phyloP scores from a whole-genome alignment of 2,797 vertebrate genomes.

The Amblyopsis hoosieri region DNA sequence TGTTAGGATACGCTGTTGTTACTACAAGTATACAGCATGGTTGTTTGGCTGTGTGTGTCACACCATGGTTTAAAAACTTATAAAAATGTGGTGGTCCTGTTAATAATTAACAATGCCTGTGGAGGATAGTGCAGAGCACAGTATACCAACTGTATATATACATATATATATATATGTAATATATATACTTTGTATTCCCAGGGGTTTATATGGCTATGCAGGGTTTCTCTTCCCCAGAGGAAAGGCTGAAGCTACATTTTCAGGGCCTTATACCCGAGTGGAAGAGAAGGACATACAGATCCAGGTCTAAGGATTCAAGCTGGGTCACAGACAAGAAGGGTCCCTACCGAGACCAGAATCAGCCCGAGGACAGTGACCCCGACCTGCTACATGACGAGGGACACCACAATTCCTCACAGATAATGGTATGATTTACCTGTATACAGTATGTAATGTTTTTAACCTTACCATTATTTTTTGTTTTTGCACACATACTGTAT shows the following conservation, averaged over 20 bases:
- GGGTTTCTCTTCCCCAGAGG: constrained; percentile 15
- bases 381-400: constrained; percentile 66
- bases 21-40: constrained; percentile 29
- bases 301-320: constrained; percentile 19
- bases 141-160: background rate
- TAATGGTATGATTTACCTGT: constrained; percentile 48
- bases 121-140: background rate
- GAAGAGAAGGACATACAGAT: constrained; percentile 38
- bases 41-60: constrained; percentile 21
- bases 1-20: constrained; percentile 49
- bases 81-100: constrained; percentile 38
- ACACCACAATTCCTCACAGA: constrained; percentile 61
- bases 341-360: constrained; percentile 60
- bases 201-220: constrained; percentile 33
- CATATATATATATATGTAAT: too few relatives aligned
- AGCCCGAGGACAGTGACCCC: constrained; percentile 45
- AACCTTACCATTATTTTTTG: too few relatives aligned
- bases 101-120: constrained; percentile 5
- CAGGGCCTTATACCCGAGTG: constrained; percentile 34
- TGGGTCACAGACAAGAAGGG: constrained; percentile 46
- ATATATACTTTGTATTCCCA: constrained; percentile 7
- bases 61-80: background rate
- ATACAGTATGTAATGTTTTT: background rate
- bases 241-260: background rate
- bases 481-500: too few relatives aligned